Percentiles rank a stretch among this genome's conserved stretches.
These are phyloP conservation scores for Stenolophus ochropezus DNA, from an alignment of 2,888 invertebrate genomes.

Conservation along the genomic window DNA sequence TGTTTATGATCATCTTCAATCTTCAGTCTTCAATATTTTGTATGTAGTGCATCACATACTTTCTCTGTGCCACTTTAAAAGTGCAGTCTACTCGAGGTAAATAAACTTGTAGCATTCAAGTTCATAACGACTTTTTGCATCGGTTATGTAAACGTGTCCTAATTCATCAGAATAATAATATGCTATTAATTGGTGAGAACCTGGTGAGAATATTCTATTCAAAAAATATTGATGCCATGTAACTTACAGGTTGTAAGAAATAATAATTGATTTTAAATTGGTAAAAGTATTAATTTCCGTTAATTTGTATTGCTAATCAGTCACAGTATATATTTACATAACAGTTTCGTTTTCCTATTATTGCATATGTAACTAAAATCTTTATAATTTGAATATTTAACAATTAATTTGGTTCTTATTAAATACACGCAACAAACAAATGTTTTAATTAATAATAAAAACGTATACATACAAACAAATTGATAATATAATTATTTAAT, in stretches of 20 bases:
- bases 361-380: no score
- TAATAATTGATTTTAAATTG: background rate
- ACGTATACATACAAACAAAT: no score
- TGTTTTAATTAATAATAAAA: no score
- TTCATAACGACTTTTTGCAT: background rate
- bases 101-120: background rate
- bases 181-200: background rate
- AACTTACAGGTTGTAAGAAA: no score
- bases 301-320: background rate
- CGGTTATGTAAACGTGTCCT: background rate
- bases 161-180: background rate
- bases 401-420: no score
- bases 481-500: no score
- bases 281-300: background rate
- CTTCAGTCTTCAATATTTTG: background rate
- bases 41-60: background rate
- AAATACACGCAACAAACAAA: no score
- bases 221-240: background rate
- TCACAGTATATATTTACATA: background rate
- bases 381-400: no score
- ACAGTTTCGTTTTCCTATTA: no score
- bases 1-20: no score
- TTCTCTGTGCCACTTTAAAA: background rate
- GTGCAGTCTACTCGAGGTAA: background rate
- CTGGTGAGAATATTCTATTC: background rate